Evolutionary conservation across 2,113 vertebrate species (phyloP).

Genomic region (Epinephelus lanceolatus): DNA sequence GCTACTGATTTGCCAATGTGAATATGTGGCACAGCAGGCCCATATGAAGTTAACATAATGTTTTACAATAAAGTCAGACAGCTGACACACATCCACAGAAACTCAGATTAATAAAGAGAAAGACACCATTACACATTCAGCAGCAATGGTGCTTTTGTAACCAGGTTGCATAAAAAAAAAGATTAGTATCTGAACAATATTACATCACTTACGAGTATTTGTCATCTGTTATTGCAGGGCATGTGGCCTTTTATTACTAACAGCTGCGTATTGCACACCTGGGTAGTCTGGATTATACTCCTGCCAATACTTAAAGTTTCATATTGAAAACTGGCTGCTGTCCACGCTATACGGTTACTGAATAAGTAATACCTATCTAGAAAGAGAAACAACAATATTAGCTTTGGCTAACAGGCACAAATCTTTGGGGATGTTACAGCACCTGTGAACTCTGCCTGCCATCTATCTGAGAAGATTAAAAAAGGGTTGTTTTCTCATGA

Average conservation of each 20-base stretch:
- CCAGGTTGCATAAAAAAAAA: slow-evolving; percentile 11
- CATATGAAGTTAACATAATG: neutral
- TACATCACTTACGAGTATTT: slow-evolving; percentile 46
- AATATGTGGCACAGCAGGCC: slow-evolving; percentile 8
- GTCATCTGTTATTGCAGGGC: slow-evolving; percentile 51
- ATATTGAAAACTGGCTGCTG: slow-evolving; percentile 50
- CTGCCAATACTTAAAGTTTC: slow-evolving; percentile 41
- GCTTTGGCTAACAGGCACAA: slow-evolving; percentile 22
- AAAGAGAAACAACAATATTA: slow-evolving; percentile 37
- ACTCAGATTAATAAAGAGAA: neutral
- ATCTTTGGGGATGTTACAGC: neutral
- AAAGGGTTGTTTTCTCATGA: too few species aligned
- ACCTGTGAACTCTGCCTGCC: neutral
- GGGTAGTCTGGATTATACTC: slow-evolving; percentile 48
- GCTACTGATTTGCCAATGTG: slow-evolving; percentile 24
- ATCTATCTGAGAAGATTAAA: slow-evolving; percentile 25
- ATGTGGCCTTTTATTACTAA: slow-evolving; percentile 62
- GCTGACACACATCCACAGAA: neutral
- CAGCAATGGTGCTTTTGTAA: neutral
- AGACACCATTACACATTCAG: slow-evolving; percentile 5
- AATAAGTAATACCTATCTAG: slow-evolving; percentile 32
- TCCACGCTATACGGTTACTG: slow-evolving; percentile 36
- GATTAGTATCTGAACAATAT: neutral
- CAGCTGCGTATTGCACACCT: slow-evolving; percentile 63
- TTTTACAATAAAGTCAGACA: neutral